Base-by-base conservation (phyloP, 2,888 invertebrate species). In the Zelleria hepariella region DNA sequence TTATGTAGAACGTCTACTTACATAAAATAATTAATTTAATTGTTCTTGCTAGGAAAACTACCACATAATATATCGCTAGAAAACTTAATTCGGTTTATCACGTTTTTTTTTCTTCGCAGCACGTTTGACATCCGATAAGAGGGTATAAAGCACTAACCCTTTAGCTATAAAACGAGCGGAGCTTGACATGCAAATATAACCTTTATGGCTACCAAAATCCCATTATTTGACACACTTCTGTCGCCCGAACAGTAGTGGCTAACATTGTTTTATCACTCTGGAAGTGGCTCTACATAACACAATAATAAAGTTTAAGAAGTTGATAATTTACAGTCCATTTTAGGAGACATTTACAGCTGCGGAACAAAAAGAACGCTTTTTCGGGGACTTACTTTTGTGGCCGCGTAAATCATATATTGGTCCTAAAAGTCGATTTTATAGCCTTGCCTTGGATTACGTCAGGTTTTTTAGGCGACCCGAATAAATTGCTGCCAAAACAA, bases 231-330 rank as follows among this genome's bases (percentile, higher is more conserved):
- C 67, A 69, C 68, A 62, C 62, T 68, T 74, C 77, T 84, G 6
- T 82, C 73, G 75, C 80, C 75, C 77, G 75, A 71, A 71, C 67
- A 68, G 67, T 70, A 70, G 69, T 69, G 71, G 68, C 69, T 76
- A 76, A 61, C 80, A 84, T 81, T 84, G 81, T 85, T 87, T 86
- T 83, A 86, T 74, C 74, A 70, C 70, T 62, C 61, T 68, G 66
- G 73, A 85, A 81, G 82, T 82, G 85, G 84, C 84, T 82, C 84
- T 75, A 69, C 77, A 78, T 82, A 82, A 84, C 82, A 82, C 79
- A 82, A 80, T 78, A 78, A 80, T 82, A 82, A 86, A 82, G 78
- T 82, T 82, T 76, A 77, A 77, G 74, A 77, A 75, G 74, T 71
- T 68, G 77, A 81, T 84, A 82, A 80, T 86, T 85, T 86, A 87